Evolutionary conservation across 1,140 invertebrate genomes (phyloP), one percentile per base, ranked within the genome.

Genomic region (Elymnias hypermnestra): DNA sequence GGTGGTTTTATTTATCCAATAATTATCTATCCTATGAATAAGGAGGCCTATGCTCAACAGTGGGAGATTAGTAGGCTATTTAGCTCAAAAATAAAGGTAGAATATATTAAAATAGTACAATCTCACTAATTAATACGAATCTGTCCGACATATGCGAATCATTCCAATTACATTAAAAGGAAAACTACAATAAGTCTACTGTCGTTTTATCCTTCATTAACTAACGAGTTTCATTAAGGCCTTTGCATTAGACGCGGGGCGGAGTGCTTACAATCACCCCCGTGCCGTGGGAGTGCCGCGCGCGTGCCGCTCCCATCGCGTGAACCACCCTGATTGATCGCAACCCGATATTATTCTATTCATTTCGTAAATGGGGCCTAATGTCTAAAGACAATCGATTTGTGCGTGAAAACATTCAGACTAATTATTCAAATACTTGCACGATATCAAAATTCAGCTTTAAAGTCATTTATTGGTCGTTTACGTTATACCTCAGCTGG

Each of bases 231-330:
- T 71, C 55, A 71, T 75, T 68, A 71, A 47, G 45, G 57, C 49
- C 33, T 36, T 23, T 41, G 39, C 56, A 61, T 70, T 54, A 63
- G 55, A 45, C 48, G 19, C 42, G 38, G 58, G 68, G 55, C 54
- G 58, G 53, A 51, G 55, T 53, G 57, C 46, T 61, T 53, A 63
- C 53, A 31, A 42, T 47, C 56, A 33, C 49, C 65, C 63, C 55
- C 48, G 55, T 73, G 73, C 19, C 73, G 77, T 78, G 76, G 79
- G 79, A 81, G 76, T 81, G 79, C 69, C 73, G 63, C 10, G 63
- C 78, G 76, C 74, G 75, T 76, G 75, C 69, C 78, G 67, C 69
- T 83, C 78, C 76, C 76, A 78, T 76, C 74, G 71, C 70, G 61
- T 67, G 68, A 71, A 66, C 58, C 64, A 66, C 72, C 68, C 64